Evolutionary conservation across 1,140 invertebrate genomes (phyloP).

Genomic region (Thaumatotibia leucotreta): DNA sequence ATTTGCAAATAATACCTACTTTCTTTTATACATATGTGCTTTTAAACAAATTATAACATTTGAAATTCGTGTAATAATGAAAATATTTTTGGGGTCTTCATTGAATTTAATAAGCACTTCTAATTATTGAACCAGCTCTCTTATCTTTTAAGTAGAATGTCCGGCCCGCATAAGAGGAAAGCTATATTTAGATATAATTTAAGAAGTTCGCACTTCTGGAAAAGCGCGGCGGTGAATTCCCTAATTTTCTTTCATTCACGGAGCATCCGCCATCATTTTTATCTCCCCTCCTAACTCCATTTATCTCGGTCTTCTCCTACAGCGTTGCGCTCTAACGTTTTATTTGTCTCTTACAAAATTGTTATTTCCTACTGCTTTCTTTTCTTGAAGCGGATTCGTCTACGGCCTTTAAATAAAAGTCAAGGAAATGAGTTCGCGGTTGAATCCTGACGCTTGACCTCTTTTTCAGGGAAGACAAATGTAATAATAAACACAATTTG

Average conservation of each 20-base stretch:
- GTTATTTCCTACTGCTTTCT: constrained; percentile 70
- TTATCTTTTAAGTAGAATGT: constrained; percentile 23
- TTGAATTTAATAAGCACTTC: constrained; percentile 5
- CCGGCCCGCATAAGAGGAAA: constrained; percentile 27
- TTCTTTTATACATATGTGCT: too few species aligned
- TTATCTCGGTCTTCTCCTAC: constrained; percentile 62
- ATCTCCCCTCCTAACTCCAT: constrained; percentile 65
- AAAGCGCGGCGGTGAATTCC: constrained; percentile 58
- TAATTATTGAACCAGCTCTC: background rate
- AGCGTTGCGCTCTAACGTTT: constrained; percentile 63
- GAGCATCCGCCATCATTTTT: constrained; percentile 68
- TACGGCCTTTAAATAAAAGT: constrained; percentile 57
- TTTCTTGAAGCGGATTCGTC: constrained; percentile 65
- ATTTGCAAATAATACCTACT: too few species aligned
- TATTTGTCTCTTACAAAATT: constrained; percentile 71
- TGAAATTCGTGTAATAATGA: too few species aligned
- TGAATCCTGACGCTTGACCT: constrained; percentile 57
- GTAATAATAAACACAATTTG: constrained; percentile 41
- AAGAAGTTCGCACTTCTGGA: constrained; percentile 49
- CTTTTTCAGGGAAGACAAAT: constrained; percentile 38
- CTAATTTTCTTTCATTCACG: constrained; percentile 70
- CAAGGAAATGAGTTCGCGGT: constrained; percentile 60
- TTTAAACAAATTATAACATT: too few species aligned
- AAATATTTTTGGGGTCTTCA: too few species aligned
- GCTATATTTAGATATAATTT: constrained; percentile 44